Conservation (phyloP, 2,888 invertebrate genomes). For the Scaptomyza caliginosa region DNA sequence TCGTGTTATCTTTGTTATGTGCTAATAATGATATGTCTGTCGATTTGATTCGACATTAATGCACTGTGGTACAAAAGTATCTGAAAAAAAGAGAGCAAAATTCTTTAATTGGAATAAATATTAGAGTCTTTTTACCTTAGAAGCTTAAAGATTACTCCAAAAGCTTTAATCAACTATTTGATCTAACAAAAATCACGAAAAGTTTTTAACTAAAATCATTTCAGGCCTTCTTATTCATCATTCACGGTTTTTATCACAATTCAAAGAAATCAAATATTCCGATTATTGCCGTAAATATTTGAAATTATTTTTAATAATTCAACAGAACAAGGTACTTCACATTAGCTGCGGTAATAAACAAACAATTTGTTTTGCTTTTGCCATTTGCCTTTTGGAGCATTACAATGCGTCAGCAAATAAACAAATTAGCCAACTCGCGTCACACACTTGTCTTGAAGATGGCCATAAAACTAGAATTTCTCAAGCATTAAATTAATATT, state of each 20-base stretch:
- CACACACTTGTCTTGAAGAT: background rate
- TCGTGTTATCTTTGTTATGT: constrained; percentile 60
- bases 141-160: no score
- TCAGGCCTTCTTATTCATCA: no score
- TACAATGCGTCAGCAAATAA: background rate
- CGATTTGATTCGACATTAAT: constrained; percentile 21
- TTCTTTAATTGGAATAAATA: background rate
- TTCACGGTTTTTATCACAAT: no score
- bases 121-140: no score
- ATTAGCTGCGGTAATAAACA: background rate
- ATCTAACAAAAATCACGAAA: no score
- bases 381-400: no score
- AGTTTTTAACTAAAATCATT: no score
- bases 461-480: background rate
- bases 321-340: background rate
- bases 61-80: constrained; percentile 23
- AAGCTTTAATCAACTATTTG: no score
- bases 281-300: background rate
- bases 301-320: background rate
- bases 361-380: background rate
- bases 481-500: background rate
- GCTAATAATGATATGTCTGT: constrained; percentile 68
- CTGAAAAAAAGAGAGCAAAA: background rate
- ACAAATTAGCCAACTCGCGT: background rate
- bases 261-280: background rate